Base-by-base conservation (phyloP, 30 jellyfish, hydroid and myxozoan genomes). In the Aurelia aurita complex sp. Pacific region DNA sequence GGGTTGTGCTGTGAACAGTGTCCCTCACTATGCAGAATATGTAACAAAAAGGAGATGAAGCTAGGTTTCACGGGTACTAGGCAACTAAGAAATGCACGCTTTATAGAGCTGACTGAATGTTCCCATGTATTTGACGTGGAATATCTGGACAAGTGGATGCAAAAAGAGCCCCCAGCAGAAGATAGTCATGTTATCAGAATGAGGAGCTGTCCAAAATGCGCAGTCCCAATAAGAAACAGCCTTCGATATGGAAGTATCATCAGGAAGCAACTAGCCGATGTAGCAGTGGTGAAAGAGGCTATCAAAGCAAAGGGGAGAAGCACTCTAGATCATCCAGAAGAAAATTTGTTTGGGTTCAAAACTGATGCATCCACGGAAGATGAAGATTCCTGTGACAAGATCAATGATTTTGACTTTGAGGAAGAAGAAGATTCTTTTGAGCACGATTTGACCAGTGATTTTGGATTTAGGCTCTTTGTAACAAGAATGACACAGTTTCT, bases 1-100 rank as follows among this genome's bases (percentile, higher is more conserved):
- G 91, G 96, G 2, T 15, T 88, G 6, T 88, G 96, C 53, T 88
- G 96, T 12, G 96, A 88, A 67, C 62, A 55, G 35, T 88, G 96
- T 50, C 96, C 96, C n/a, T 10, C 69, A 7, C 54, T 79, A 34
- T 88, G 96, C 52, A 66, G 87, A 14, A 13, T 77, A 7, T 87
- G 96, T 40, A 62, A 64, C 46, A 73, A 78, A n/a, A 67, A 81
- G 53, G 19, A 18, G 64, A 69, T 77, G 23, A 32, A 59, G 32
- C 82, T 46, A 38, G 59, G 10, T 10, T 77, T 77, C 88, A 10
- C 23, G 17, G 88, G 88, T 32, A 23, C 79, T 60, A 85, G 32
- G 62, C n/a, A 77, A 11, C 86, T n/a, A 7, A 19, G 19, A 11
- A 19, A 23, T 19, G 88, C 88, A 10, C 86, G 77, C 10, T 77